Evolutionary conservation across 2,113 vertebrate genomes (phyloP), one percentile per base, ranked within the genome.

Genomic region (Nansenia antarctica): DNA sequence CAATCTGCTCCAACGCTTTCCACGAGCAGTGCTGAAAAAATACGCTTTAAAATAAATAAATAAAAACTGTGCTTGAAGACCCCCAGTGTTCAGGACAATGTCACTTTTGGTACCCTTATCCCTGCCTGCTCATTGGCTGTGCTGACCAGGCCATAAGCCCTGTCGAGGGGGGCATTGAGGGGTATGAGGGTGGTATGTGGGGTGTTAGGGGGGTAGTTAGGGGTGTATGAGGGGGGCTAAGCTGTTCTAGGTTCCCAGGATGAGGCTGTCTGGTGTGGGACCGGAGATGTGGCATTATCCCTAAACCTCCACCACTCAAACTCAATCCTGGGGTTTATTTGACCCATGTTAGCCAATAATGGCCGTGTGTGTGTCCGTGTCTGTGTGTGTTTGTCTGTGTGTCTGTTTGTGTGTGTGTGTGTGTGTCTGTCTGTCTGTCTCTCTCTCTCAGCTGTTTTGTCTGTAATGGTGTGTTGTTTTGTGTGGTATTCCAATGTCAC

Each of bases 351-450:
- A 49, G 1, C 2, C 4, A 3, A 5, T 62, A 15, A 14, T 57
- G n/a, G n/a, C n/a, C n/a, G 47, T 15, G 61, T 22, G 15, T 55
- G 57, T 39, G 31, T 55, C 49, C 64, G 35, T 74, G 59, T 5
- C 9, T 12, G 8, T 54, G 52, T 22, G 2, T 15, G 37, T 22
- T 47, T 47, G 42, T 18, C 18, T 18, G 42, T 22, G 15, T 47
- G 42, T 18, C 18, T 18, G 42, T 9, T 47, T 30, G 26, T 57
- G 22, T 30, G 4, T 57, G 27, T 14, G 27, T 29, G 45, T 22
- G 58, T 39, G 58, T 31, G 67, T 64, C 71, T 67, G 35, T 58
- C 31, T 26, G n/a, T 26, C n/a, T n/a, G n/a, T n/a, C n/a, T n/a
- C n/a, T n/a, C n/a, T n/a, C n/a, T n/a, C n/a, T n/a, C n/a, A n/a